Evolutionary conservation across 2,113 vertebrate species (phyloP), one percentile per base, ranked within the genome.

Genomic region (Ammodytes marinus): DNA sequence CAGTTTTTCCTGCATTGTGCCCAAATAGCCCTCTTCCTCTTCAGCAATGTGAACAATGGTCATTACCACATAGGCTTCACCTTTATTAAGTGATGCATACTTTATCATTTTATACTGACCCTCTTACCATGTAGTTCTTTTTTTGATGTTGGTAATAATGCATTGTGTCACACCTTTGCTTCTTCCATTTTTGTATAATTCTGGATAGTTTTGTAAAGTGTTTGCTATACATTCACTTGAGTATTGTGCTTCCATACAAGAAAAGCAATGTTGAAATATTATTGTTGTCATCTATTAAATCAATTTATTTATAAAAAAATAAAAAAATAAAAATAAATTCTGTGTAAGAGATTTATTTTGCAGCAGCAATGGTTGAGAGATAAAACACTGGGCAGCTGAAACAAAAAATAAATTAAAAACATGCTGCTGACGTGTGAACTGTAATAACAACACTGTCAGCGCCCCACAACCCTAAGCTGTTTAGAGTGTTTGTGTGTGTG

Each of bases 231-330:
- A 88, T 91, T 89, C 82, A 87, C 86, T 87, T 83, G 86, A 91
- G 86, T 85, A 91, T 92, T 89, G 89, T 91, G 91, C 91, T 93
- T 93, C 91, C 88, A 91, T 91, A 92, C 89, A 86, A 86, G 89
- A 93, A 92, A 90, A 92, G 87, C 84, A 86, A 91, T 92, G 88
- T 93, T 88, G 86, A 91, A 90, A 94, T 89, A 84, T 90, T 90
- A 92, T 91, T 92, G 88, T 92, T 88, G 91, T 92, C 92, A 91
- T 92, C 86, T 91, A 94, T 94, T 94, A 94, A 94, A 94, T 92
- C 89, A 90, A 87, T 93, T 93, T 94, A 94, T 94, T 94, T 94
- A 94, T 94, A 94, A 89, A 90, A 88, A 74, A 88, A 77, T 80
- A 77, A 68, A 73, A 77, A 49, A 88, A 77, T 80, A 77, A 68